phyloP scores from a whole-genome alignment of 2,113 vertebrate species.

The Romanogobio albipinnatus region DNA sequence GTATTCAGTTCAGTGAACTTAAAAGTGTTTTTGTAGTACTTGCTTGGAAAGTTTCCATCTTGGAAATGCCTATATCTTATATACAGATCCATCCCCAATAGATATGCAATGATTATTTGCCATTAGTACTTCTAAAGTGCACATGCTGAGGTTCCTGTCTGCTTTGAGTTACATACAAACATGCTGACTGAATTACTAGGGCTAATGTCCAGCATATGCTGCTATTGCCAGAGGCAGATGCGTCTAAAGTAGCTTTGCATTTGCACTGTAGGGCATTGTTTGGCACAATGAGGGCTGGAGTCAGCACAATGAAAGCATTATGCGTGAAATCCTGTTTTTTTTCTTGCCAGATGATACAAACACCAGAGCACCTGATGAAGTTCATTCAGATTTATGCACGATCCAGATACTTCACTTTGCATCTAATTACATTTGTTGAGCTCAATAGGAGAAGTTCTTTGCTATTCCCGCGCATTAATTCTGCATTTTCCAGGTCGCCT shows the following conservation, averaged over 20 bases:
- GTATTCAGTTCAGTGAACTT: conserved; percentile 8
- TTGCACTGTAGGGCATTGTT: conserved; percentile 13
- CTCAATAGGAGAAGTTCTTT: not conserved
- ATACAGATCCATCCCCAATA: not conserved
- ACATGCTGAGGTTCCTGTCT: not conserved
- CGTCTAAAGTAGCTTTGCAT: conserved; percentile 16
- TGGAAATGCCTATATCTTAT: not conserved
- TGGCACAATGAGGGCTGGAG: conserved; percentile 11
- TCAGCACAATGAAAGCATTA: conserved; percentile 28
- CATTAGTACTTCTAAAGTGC: not conserved
- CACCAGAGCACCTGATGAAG: conserved; percentile 7
- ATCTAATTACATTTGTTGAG: conserved; percentile 31
- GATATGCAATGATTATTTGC: not conserved
- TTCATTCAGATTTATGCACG: conserved; percentile 5
- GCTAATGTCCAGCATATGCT: conserved; percentile 37
- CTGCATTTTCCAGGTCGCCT: conserved; percentile 32
- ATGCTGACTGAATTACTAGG: conserved; percentile 33
- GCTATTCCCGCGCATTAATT: not conserved
- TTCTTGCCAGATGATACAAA: conserved; percentile 11
- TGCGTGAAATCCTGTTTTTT: conserved; percentile 16
- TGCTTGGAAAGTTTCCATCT: conserved; percentile 7
- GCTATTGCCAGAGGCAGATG: conserved; percentile 30
- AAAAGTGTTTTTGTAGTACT: not conserved
- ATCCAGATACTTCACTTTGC: conserved; percentile 15
- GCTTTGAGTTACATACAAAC: conserved; percentile 22